Conservation (phyloP, 2,113 vertebrate genomes). For the Philantomba maxwellii region DNA sequence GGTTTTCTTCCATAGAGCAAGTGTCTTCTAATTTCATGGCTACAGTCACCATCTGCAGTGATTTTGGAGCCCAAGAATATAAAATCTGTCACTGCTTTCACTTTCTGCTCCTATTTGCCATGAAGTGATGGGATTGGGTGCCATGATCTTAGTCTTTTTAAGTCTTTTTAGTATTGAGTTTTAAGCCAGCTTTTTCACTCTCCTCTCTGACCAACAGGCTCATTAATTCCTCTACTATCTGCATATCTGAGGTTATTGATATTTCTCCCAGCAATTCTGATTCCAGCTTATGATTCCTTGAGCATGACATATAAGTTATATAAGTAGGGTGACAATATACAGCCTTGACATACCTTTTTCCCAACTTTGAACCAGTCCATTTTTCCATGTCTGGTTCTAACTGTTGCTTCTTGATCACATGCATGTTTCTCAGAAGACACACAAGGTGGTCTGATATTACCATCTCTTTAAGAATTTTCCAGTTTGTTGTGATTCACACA, state of each 20-base stretch:
- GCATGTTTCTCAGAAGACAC: not conserved
- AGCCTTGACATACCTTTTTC: not conserved
- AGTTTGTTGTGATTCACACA: not conserved
- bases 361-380: not conserved
- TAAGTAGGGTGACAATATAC: not conserved
- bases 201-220: not conserved
- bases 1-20: not conserved
- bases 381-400: not conserved
- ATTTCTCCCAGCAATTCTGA: not conserved
- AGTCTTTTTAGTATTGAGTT: not conserved
- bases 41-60: not conserved
- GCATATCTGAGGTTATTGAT: not conserved
- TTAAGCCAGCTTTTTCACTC: not conserved
- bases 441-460: not conserved
- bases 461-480: not conserved
- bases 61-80: not conserved
- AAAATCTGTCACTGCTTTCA: not conserved
- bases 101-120: rapidly evolving
- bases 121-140: not conserved
- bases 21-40: not conserved
- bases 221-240: not conserved
- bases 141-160: not conserved
- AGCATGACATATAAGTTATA: not conserved
- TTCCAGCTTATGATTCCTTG: not conserved
- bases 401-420: not conserved